Base-by-base conservation (phyloP, 2,888 invertebrate genomes). In the Acleris cristana region DNA sequence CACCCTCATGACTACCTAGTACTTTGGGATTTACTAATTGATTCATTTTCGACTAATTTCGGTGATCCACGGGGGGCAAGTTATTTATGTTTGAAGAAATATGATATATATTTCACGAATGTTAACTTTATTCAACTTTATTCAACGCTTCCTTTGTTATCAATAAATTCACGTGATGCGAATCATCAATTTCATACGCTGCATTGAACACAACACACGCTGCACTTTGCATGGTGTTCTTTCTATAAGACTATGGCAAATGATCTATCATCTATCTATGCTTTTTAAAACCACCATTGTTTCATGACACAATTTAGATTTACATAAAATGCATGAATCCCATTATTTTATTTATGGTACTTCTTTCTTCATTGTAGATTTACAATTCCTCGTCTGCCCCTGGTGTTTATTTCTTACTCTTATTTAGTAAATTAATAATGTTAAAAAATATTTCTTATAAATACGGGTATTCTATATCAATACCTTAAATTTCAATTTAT, bases 171-270 rank as follows among this genome's bases (percentile, higher is more conserved):
- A 4, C 14, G 12, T 51, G 51, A 19, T 51, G 19, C 40, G 40
- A 40, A 18, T 48, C 45, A 45, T 16, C n/a, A 45, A 45, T 34
- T 34, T 40, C 40, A 48, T 48, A 18, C 56, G 40, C 51, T 34
- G 66, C 66, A 69, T 70, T 63, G 62, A 71, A 75, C 76, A 78
- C 76, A 77, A 76, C 76, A 83, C 83, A 81, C 81, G 74, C 74
- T 73, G 73, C 74, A 70, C 73, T 72, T 56, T 67, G 70, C 40
- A 63, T 70, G 69, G 73, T 73, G 73, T 58, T 62, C 26, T 45
- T 58, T 62, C 26, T 45, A 62, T 40, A 30, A 58, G 18, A 54
- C 40, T 53, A 44, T 53, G 18, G 40, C 44, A 23, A 60, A 48
- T 52, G 12, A 44, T 45, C 67, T 67, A 57, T 67, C 58, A 58